Evolutionary conservation across 2,888 invertebrate species (phyloP).

Genomic region (Ischnura elegans): DNA sequence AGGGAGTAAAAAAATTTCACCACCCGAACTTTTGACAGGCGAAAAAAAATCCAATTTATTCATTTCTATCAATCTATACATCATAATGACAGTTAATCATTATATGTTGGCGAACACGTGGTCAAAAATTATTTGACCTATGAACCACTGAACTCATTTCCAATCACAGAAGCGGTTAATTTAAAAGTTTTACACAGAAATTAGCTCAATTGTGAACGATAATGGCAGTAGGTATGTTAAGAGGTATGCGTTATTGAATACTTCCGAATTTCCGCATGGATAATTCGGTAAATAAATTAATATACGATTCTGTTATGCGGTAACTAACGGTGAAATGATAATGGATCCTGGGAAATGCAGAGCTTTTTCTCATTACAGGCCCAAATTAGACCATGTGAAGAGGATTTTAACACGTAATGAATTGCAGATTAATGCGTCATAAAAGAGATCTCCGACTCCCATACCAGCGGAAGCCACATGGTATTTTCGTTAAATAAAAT

Average conservation of each 20-base stretch:
- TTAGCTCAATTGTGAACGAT: neutral
- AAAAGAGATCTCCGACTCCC: neutral
- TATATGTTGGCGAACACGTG: no score
- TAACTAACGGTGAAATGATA: neutral
- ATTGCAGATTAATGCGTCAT: slow-evolving; percentile 12
- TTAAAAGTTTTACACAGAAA: neutral
- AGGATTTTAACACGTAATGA: neutral
- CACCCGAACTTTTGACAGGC: no score
- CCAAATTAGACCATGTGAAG: neutral
- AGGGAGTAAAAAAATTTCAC: no score
- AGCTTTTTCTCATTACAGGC: neutral
- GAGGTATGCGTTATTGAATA: neutral
- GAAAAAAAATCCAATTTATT: no score
- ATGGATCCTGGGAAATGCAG: neutral
- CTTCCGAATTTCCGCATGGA: neutral
- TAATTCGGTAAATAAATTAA: neutral
- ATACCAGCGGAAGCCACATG: neutral
- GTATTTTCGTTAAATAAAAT: neutral
- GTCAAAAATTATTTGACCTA: no score
- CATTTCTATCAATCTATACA: no score
- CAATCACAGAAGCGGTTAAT: neutral
- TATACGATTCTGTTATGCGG: neutral
- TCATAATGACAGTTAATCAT: no score
- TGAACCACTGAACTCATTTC: no score
- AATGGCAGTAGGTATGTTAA: neutral